phyloP scores from a whole-genome alignment of 2,797 vertebrate genomes.

The Tympanoctomys barrerae region DNA sequence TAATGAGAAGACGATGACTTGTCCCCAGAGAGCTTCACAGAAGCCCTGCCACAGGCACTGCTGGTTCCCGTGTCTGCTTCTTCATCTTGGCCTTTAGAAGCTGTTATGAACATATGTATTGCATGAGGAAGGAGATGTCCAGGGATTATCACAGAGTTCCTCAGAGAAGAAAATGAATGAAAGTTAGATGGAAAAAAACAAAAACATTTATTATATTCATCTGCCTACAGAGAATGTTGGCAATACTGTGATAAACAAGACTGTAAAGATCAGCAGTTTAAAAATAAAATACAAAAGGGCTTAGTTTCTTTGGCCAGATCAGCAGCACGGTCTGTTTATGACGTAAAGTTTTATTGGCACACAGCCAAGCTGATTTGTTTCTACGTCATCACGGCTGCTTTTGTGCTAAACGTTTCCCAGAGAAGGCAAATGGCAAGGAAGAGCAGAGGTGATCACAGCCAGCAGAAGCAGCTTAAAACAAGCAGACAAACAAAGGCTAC shows the following conservation, averaged over 20 bases:
- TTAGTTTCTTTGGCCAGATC: background rate
- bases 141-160: background rate
- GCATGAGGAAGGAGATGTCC: no score
- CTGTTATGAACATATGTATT: background rate
- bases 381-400: background rate
- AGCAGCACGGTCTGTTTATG: background rate
- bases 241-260: background rate
- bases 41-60: background rate
- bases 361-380: background rate
- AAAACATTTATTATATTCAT: background rate
- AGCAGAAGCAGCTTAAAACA: background rate
- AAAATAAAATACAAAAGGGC: background rate
- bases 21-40: background rate
- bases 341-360: slow-evolving; percentile 29
- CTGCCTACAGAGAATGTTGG: background rate
- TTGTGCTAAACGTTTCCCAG: background rate
- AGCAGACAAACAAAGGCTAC: background rate
- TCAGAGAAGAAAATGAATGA: background rate
- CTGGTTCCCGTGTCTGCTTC: background rate
- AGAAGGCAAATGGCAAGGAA: background rate
- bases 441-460: background rate
- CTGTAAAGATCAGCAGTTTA: background rate
- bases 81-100: background rate
- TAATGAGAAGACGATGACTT: background rate
- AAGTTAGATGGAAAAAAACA: background rate